Conservation (phyloP, 2,888 invertebrate species). For the Amiota minor region DNA sequence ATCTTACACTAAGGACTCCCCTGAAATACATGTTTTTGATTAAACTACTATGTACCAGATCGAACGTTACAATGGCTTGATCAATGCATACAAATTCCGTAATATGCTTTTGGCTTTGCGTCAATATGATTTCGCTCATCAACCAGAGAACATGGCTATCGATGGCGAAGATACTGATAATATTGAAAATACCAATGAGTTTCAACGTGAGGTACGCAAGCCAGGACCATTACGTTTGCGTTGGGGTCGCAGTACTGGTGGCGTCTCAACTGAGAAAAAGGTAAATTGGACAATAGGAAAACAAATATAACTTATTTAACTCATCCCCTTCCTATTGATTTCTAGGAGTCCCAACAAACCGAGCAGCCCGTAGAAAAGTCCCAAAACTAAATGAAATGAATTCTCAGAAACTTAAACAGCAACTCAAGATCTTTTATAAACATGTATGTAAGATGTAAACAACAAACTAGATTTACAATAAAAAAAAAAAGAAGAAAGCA, state of each 20-base stretch:
- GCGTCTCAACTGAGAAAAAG: constrained; percentile 52
- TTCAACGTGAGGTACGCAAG: constrained; percentile 68
- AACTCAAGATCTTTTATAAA: too few species aligned
- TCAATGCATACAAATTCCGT: constrained; percentile 58
- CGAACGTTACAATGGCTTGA: constrained; percentile 15
- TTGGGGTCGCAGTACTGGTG: constrained; percentile 72
- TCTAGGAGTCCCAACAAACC: constrained; percentile 32
- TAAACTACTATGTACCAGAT: neutral
- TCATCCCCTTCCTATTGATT: neutral
- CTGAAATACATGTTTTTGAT: neutral
- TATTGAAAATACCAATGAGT: constrained; percentile 54
- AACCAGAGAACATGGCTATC: constrained; percentile 34
- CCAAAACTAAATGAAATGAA: constrained; percentile 47
- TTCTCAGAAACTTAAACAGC: too few species aligned
- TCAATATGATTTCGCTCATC: constrained; percentile 47
- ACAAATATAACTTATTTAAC: neutral
- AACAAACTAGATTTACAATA: too few species aligned
- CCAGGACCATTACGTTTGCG: constrained; percentile 70
- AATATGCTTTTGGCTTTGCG: constrained; percentile 61
- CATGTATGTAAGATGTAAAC: too few species aligned
- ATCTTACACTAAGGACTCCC: neutral
- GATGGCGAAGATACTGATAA: constrained; percentile 36
- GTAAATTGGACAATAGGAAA: constrained; percentile 31
- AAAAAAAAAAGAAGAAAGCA: too few species aligned
- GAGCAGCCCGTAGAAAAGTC: constrained; percentile 45